phyloP scores from a whole-genome alignment of 1,140 invertebrate species.

The Cherax quadricarinatus region DNA sequence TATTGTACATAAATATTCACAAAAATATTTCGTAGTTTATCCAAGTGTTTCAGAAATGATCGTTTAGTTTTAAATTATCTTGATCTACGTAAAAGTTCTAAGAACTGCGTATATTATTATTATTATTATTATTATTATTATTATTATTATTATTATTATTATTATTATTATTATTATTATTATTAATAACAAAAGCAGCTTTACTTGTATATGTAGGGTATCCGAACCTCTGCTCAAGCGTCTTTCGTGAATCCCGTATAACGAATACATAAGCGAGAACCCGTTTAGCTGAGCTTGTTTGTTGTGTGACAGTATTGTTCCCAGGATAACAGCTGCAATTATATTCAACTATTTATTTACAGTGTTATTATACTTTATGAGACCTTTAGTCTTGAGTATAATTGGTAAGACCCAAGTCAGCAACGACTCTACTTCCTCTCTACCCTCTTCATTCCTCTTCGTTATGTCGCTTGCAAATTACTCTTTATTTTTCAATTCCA shows the following conservation, averaged over 20 bases:
- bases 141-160: too few relatives aligned
- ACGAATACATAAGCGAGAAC: constrained; percentile 48
- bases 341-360: constrained; percentile 69
- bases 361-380: constrained; percentile 68
- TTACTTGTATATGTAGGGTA: background rate
- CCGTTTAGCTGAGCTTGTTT: constrained; percentile 45
- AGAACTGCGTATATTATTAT: too few relatives aligned
- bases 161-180: too few relatives aligned
- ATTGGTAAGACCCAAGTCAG: constrained; percentile 45
- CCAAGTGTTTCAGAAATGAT: too few relatives aligned
- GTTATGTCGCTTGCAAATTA: too few relatives aligned
- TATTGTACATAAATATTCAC: too few relatives aligned
- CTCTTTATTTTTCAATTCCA: too few relatives aligned
- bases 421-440: background rate
- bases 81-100: too few relatives aligned
- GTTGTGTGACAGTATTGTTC: constrained; percentile 50
- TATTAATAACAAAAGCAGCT: too few relatives aligned
- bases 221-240: constrained; percentile 17
- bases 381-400: constrained; percentile 49
- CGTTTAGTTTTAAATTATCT: too few relatives aligned
- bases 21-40: too few relatives aligned
- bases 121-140: too few relatives aligned
- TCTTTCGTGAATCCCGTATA: constrained; percentile 32
- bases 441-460: background rate
- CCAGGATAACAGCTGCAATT: constrained; percentile 44